Conservation (phyloP, 1,140 invertebrate species). For the Orius insidiosus region DNA sequence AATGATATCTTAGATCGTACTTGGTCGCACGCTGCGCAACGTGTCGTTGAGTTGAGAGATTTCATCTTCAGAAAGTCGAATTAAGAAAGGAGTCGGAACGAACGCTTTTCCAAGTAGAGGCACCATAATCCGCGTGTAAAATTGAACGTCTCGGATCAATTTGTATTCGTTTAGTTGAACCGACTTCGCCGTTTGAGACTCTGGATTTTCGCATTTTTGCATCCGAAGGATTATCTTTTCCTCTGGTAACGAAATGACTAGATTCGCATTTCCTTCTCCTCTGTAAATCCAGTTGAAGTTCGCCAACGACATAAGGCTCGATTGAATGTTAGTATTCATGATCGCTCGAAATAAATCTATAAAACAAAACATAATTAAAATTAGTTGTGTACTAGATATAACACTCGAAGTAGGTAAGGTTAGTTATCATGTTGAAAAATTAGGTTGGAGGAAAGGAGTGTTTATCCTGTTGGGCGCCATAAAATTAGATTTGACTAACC, state of each 20-base stretch:
- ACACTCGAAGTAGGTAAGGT: too few relatives aligned
- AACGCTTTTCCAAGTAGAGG: constrained; percentile 25
- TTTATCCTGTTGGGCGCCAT: too few relatives aligned
- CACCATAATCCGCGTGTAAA: constrained; percentile 27
- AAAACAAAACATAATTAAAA: too few relatives aligned
- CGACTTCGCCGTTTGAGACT: constrained; percentile 8
- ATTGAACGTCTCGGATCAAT: constrained; percentile 26
- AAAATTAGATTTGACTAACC: too few relatives aligned
- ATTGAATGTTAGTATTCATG: too few relatives aligned
- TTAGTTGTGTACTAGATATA: too few relatives aligned
- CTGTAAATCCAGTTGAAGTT: too few relatives aligned
- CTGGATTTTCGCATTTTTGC: constrained; percentile 24
- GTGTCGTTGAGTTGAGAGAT: constrained; percentile 19
- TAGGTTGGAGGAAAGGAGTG: too few relatives aligned
- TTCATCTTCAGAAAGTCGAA: constrained; percentile 20
- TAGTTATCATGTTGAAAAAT: too few relatives aligned
- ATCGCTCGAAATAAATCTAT: too few relatives aligned
- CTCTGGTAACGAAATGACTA: constrained; percentile 28
- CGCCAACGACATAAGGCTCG: too few relatives aligned
- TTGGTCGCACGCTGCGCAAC: constrained; percentile 21
- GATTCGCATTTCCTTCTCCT: constrained; percentile 26
- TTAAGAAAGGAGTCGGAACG: constrained; percentile 21
- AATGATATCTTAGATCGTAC: too few relatives aligned
- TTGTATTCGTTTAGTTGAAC: constrained; percentile 20
- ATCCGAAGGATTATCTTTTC: constrained; percentile 26